These are phyloP conservation scores for Leucoptera coffeella DNA, from an alignment of 2,888 invertebrate genomes.

Conservation along the genomic window DNA sequence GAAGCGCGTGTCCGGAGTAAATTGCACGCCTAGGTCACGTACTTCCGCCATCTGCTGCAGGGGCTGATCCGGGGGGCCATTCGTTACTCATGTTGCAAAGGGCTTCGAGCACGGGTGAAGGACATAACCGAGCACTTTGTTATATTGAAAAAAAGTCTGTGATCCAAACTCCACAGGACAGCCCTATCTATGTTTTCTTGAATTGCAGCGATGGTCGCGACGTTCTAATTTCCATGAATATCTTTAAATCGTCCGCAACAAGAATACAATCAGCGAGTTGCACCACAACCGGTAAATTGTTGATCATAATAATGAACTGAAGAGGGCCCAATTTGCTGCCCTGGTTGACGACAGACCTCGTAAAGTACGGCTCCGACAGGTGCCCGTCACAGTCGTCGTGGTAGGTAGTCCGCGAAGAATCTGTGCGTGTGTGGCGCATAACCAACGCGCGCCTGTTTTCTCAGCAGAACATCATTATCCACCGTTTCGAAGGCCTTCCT, in stretches of 20 bases:
- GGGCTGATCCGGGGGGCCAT: background rate
- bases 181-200: slow-evolving; percentile 1
- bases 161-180: background rate
- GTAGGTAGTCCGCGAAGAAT: slow-evolving; percentile 4
- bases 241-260: slow-evolving; percentile 2
- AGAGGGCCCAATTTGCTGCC: slow-evolving; percentile 4
- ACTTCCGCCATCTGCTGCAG: background rate
- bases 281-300: slow-evolving; percentile 3
- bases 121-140: background rate
- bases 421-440: slow-evolving; percentile 1
- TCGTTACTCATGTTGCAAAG: background rate
- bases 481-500: slow-evolving; percentile 3
- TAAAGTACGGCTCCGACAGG: slow-evolving; percentile 3
- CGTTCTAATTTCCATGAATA: background rate
- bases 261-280: too few species aligned
- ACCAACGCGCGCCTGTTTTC: slow-evolving; percentile 2
- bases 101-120: background rate
- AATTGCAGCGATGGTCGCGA: background rate
- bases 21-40: slow-evolving; percentile 1
- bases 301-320: slow-evolving; percentile 4
- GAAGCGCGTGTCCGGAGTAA: slow-evolving; percentile 2
- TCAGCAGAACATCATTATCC: too few species aligned
- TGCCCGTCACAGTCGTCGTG: slow-evolving; percentile 2
- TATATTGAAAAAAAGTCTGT: background rate
- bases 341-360: slow-evolving; percentile 4